Evolutionary conservation across 2,888 invertebrate species (phyloP).

Genomic region (Drosophila formosana): DNA sequence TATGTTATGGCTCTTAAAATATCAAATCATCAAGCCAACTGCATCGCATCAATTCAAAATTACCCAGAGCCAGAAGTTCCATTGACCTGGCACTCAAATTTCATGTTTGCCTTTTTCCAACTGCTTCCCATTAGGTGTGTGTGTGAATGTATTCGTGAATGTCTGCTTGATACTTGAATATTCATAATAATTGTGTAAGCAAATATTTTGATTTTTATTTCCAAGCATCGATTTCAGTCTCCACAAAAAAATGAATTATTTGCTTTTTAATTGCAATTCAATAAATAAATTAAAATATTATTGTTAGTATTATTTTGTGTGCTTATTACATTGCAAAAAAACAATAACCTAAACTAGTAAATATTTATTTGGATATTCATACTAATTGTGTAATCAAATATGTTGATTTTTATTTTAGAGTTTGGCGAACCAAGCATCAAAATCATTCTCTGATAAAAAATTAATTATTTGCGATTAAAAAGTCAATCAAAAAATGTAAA

Average conservation of each 20-base stretch:
- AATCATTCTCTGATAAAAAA: too few relatives aligned
- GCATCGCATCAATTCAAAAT: constrained; percentile 34
- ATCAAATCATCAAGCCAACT: constrained; percentile 39
- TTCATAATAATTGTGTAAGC: constrained; percentile 44
- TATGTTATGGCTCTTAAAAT: constrained; percentile 17
- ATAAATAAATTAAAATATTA: too few relatives aligned
- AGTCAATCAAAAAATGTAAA: too few relatives aligned
- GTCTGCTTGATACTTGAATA: constrained; percentile 9
- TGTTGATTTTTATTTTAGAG: too few relatives aligned
- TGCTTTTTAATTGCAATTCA: too few relatives aligned
- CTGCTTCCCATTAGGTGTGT: constrained; percentile 1
- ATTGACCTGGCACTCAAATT: constrained; percentile 37
- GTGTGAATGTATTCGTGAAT: constrained; percentile 1
- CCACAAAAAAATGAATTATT: neutral
- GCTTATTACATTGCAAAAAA: too few relatives aligned
- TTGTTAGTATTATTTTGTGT: too few relatives aligned
- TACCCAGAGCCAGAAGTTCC: constrained; percentile 24
- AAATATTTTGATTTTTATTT: constrained; percentile 29
- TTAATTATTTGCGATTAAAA: too few relatives aligned
- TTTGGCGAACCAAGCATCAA: too few relatives aligned
- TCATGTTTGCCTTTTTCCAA: constrained; percentile 6
- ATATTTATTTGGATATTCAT: too few relatives aligned
- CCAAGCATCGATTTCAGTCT: neutral
- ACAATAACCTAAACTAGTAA: too few relatives aligned
- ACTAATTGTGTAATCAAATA: too few relatives aligned